Evolutionary conservation across 2,797 vertebrate genomes (phyloP).

Genomic region (Neosilurus mollespiculum): DNA sequence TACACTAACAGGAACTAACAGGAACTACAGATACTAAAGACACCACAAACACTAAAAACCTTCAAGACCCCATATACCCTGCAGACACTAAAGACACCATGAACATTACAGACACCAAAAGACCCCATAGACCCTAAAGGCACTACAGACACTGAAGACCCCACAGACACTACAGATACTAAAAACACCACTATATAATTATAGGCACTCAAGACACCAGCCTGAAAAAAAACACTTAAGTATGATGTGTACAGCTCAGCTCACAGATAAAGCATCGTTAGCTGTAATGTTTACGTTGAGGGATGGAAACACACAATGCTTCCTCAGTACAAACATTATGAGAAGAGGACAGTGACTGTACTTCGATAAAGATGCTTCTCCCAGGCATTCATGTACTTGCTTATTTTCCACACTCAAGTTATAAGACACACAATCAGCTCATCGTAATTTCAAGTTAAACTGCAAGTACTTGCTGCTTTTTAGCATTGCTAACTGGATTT

Average conservation of each 20-base stretch:
- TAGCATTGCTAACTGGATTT: neutral
- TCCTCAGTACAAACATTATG: neutral
- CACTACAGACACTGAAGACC: too few species aligned
- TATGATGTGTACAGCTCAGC: neutral
- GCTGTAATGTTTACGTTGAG: neutral
- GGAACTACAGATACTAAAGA: too few species aligned
- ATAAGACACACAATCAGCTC: neutral
- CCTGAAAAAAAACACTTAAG: neutral
- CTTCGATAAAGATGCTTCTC: neutral
- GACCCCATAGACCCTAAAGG: too few species aligned
- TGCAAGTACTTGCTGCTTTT: neutral
- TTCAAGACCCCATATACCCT: too few species aligned
- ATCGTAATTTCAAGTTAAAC: neutral
- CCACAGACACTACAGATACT: too few species aligned
- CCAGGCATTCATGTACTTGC: neutral
- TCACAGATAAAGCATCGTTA: neutral
- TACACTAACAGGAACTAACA: too few species aligned
- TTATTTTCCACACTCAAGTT: neutral
- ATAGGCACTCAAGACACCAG: neutral
- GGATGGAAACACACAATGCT: neutral
- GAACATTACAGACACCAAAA: too few species aligned
- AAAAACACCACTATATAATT: too few species aligned
- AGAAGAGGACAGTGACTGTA: neutral
- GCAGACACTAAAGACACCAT: too few species aligned
- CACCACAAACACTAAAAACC: too few species aligned